These are phyloP conservation scores for Elymnias hypermnestra DNA, from an alignment of 1,140 invertebrate genomes.

Conservation along the genomic window DNA sequence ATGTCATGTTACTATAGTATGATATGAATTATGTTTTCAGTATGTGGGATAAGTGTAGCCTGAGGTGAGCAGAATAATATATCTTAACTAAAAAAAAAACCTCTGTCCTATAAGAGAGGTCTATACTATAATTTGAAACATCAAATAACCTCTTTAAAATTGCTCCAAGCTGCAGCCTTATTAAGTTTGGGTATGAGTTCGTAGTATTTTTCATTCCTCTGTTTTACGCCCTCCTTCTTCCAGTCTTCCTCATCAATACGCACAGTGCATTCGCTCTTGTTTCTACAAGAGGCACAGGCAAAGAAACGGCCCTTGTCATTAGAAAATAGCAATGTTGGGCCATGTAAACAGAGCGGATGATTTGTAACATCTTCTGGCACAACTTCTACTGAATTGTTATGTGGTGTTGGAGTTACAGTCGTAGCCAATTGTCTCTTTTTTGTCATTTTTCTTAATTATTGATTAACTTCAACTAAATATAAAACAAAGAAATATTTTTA, in stretches of 20 bases:
- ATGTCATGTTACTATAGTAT: no score
- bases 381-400: slow-evolving; percentile 53
- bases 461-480: no score
- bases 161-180: slow-evolving; percentile 70
- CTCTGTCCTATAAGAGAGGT: no score
- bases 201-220: slow-evolving; percentile 72
- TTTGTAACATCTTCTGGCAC: slow-evolving; percentile 56
- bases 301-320: slow-evolving; percentile 79
- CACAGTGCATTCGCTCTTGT: slow-evolving; percentile 87
- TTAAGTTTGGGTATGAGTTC: slow-evolving; percentile 69
- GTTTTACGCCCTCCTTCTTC: slow-evolving; percentile 59
- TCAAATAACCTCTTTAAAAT: slow-evolving; percentile 69
- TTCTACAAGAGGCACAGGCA: slow-evolving; percentile 87
- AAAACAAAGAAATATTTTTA: no score
- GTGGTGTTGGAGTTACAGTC: slow-evolving; percentile 20
- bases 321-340: slow-evolving; percentile 84
- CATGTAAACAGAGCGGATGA: slow-evolving; percentile 78
- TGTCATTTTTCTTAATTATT: slow-evolving; percentile 41
- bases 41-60: no score
- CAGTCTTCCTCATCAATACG: slow-evolving; percentile 77
- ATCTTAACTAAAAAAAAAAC: no score
- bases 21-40: no score
- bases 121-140: no score
- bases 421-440: slow-evolving; percentile 47
- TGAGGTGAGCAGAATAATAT: no score